Evolutionary conservation across 1,140 invertebrate genomes (phyloP).

Genomic region (Metopolophium dirhodum): DNA sequence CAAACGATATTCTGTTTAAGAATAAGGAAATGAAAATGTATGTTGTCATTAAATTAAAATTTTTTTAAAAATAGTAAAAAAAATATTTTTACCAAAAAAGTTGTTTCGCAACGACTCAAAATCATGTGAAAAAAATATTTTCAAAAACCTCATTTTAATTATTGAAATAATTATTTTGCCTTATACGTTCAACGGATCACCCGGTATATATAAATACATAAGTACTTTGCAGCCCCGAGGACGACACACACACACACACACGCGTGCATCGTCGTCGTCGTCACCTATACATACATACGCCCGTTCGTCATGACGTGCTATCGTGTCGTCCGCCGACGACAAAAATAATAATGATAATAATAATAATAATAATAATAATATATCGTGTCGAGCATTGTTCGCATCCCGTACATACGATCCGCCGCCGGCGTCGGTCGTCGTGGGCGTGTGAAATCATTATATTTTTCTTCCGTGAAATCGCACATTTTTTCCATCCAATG

Average conservation of each 20-base stretch:
- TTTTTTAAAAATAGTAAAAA: too few relatives aligned
- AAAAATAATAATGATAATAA: not conserved
- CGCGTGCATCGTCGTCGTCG: not conserved
- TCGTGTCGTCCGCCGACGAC: not conserved
- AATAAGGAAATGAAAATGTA: too few relatives aligned
- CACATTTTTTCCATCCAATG: slow-evolving; percentile 12
- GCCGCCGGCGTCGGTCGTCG: not conserved
- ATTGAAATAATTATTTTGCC: too few relatives aligned
- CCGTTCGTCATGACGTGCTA: not conserved
- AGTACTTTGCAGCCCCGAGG: not conserved
- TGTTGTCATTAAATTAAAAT: too few relatives aligned
- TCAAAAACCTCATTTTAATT: too few relatives aligned
- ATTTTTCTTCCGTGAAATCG: slow-evolving; percentile 44
- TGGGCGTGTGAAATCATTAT: slow-evolving; percentile 50
- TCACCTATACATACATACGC: not conserved
- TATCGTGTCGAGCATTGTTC: slow-evolving; percentile 14
- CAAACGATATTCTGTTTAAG: too few relatives aligned
- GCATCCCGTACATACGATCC: not conserved
- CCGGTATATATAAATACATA: not conserved
- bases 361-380: not conserved
- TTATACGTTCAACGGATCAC: too few relatives aligned
- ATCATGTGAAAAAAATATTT: too few relatives aligned
- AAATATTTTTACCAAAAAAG: too few relatives aligned
- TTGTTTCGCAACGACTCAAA: too few relatives aligned
- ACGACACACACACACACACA: not conserved